Evolutionary conservation across 2,113 vertebrate genomes (phyloP).

Genomic region (Esox niger): DNA sequence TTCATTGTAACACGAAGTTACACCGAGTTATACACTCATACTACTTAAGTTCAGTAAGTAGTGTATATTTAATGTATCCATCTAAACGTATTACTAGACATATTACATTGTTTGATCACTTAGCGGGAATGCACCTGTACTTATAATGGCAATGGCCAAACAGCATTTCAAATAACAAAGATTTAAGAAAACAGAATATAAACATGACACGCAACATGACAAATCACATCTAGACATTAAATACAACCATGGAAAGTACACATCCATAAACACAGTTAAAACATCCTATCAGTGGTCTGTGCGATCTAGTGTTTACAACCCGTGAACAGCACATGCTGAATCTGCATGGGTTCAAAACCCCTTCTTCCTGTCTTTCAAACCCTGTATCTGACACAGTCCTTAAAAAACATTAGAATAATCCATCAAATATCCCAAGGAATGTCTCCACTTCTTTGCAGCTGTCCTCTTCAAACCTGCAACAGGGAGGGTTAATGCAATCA

Average conservation of each 20-base stretch:
- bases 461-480: slow-evolving; percentile 54
- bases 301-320: too few species aligned
- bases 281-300: too few species aligned
- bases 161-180: neutral
- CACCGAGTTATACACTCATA: too few species aligned
- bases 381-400: too few species aligned
- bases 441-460: slow-evolving; percentile 75
- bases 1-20: too few species aligned
- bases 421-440: slow-evolving; percentile 91
- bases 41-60: too few species aligned
- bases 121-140: neutral
- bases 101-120: slow-evolving; percentile 1
- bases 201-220: neutral
- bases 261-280: slow-evolving; percentile 64
- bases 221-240: neutral
- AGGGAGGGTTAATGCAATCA: neutral
- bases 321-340: too few species aligned
- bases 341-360: too few species aligned
- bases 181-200: slow-evolving; percentile 2
- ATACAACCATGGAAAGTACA: neutral
- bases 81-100: neutral
- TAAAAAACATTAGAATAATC: too few species aligned
- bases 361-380: too few species aligned
- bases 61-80: neutral
- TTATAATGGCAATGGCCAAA: neutral